phyloP scores from a whole-genome alignment of 2,888 invertebrate species.

The Lissonota sp. region DNA sequence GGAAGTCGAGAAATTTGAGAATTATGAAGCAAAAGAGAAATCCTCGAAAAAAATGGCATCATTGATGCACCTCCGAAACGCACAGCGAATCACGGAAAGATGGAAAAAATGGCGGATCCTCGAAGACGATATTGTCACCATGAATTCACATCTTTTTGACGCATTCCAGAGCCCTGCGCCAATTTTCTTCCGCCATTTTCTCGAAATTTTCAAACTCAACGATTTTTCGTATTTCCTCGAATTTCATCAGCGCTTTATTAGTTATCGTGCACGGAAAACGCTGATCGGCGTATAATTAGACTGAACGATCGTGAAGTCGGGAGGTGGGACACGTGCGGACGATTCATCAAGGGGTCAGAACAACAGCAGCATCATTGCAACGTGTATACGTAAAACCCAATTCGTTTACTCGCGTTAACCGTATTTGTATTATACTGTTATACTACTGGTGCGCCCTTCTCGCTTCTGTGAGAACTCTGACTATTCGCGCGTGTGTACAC shows the following conservation, averaged over 20 bases:
- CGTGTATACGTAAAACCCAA: conserved; percentile 40
- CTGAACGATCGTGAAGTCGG: conserved; percentile 71
- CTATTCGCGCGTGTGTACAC: conserved; percentile 27
- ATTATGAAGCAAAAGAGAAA: conserved; percentile 39
- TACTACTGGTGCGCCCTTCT: conserved; percentile 51
- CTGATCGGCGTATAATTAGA: conserved; percentile 83
- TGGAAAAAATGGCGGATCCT: conserved; percentile 29
- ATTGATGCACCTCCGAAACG: background rate
- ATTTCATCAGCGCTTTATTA: background rate
- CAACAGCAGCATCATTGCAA: conserved; percentile 17
- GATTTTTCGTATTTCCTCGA: conserved; percentile 2
- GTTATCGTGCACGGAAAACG: conserved; percentile 57
- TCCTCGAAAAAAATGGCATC: conserved; percentile 4
- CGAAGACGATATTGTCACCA: background rate
- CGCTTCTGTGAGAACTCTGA: conserved; percentile 15
- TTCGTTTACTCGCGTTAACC: conserved; percentile 52
- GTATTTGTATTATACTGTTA: conserved; percentile 34
- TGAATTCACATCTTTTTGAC: background rate
- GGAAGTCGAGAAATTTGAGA: background rate
- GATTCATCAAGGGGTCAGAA: conserved; percentile 80
- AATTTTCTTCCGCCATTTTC: background rate
- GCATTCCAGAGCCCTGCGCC: background rate
- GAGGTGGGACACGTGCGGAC: conserved; percentile 80
- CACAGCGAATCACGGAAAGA: conserved; percentile 11
- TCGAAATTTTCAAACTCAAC: background rate